Conservation (phyloP, 2,113 vertebrate species). For the Stigmatopora nigra region DNA sequence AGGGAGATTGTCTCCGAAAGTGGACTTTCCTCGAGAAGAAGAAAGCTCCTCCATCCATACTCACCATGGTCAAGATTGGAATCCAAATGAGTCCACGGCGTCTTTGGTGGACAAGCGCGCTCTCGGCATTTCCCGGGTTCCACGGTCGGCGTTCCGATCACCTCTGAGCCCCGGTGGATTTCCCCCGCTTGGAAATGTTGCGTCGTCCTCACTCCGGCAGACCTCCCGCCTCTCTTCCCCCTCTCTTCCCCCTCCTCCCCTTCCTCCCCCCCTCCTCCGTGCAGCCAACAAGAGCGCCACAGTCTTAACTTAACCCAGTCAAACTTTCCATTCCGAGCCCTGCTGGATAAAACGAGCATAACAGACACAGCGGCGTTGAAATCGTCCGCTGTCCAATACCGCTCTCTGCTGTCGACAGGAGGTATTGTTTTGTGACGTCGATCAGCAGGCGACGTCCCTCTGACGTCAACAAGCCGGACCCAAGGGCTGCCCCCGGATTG, state of each 20-base stretch:
- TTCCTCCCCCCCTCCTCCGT: background rate
- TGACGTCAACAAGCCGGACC: no score
- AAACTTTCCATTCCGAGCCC: conserved; percentile 55
- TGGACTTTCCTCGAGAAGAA: background rate
- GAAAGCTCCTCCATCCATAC: conserved; percentile 13
- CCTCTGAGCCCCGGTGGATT: conserved; percentile 6
- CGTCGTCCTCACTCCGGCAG: conserved; percentile 31
- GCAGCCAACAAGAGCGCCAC: conserved; percentile 58
- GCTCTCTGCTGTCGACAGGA: no score
- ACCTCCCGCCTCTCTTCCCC: conserved; percentile 15
- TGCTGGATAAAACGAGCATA: no score
- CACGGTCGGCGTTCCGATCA: background rate
- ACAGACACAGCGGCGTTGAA: no score
- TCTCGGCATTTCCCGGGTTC: conserved; percentile 29
- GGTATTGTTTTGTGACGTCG: no score
- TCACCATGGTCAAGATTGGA: conserved; percentile 64
- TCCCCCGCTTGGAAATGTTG: conserved; percentile 54
- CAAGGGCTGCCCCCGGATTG: no score
- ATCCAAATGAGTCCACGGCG: conserved; percentile 53
- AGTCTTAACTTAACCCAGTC: conserved; percentile 47
- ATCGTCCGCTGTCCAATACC: no score
- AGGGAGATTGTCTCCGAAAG: background rate
- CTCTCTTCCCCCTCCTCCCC: background rate
- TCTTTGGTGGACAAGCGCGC: conserved; percentile 43
- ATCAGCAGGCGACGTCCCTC: no score